Evolutionary conservation across 2,888 invertebrate genomes (phyloP).

Genomic region (Laothoe populi): DNA sequence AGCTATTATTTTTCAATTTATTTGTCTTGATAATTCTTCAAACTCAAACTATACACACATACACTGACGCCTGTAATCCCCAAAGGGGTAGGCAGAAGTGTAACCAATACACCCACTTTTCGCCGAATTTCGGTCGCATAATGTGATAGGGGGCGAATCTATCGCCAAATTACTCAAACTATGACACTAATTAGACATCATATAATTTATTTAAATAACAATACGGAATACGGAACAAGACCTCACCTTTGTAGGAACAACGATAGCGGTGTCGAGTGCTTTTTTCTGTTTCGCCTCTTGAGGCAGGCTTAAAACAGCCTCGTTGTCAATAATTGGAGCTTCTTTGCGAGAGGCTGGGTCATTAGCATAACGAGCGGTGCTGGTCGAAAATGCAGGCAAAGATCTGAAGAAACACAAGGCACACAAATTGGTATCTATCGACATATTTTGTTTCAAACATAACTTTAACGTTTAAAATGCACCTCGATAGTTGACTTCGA

Average conservation of each 20-base stretch:
- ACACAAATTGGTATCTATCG: not conserved
- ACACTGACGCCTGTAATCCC: too few relatives aligned
- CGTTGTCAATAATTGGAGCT: slow-evolving; percentile 79
- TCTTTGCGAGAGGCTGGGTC: slow-evolving; percentile 68
- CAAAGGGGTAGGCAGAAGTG: too few relatives aligned
- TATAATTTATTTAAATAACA: too few relatives aligned
- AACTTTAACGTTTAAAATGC: slow-evolving; percentile 23
- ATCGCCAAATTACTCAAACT: too few relatives aligned
- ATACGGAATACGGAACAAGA: too few relatives aligned
- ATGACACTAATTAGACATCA: too few relatives aligned
- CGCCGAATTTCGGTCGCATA: too few relatives aligned
- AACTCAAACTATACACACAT: too few relatives aligned
- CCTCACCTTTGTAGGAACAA: slow-evolving; percentile 81
- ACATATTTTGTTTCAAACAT: not conserved
- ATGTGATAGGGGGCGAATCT: too few relatives aligned
- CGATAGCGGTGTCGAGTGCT: slow-evolving; percentile 80
- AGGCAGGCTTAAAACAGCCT: slow-evolving; percentile 72
- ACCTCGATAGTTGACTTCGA: slow-evolving; percentile 62
- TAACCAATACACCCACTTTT: too few relatives aligned
- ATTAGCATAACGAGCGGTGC: slow-evolving; percentile 40
- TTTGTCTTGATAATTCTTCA: too few relatives aligned
- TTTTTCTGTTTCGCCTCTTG: slow-evolving; percentile 76
- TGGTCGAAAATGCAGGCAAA: slow-evolving; percentile 63
- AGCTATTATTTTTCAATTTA: too few relatives aligned
- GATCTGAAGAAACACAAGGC: slow-evolving; percentile 50